Percentiles rank a stretch among this genome's conserved stretches.
Evolutionary conservation across 64 coral and sea anemone species (phyloP).

Genomic region (Pocillopora damicornis): DNA sequence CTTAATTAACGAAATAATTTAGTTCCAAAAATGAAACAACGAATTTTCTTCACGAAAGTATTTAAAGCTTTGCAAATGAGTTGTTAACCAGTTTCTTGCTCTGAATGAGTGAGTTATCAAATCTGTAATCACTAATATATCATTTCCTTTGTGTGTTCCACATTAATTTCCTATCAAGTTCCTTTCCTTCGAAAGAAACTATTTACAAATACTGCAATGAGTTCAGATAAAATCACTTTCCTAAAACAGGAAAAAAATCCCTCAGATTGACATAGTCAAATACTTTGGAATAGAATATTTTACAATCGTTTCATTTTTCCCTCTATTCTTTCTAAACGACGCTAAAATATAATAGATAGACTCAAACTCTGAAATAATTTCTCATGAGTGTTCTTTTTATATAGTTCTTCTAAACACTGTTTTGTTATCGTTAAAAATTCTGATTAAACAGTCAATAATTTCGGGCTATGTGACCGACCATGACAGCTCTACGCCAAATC

Average conservation of each 20-base stretch:
- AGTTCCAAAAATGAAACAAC: background rate
- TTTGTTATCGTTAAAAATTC: slow-evolving; percentile 6
- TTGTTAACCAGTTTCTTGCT: slow-evolving; percentile 1
- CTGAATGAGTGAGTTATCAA: slow-evolving; percentile 21
- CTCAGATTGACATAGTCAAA: slow-evolving; percentile 34
- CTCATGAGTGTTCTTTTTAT: background rate
- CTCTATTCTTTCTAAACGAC: background rate
- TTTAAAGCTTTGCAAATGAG: slow-evolving; percentile 16
- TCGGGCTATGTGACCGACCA: background rate
- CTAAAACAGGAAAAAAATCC: slow-evolving; percentile 39
- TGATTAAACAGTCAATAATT: background rate
- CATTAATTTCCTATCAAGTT: background rate
- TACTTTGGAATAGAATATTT: slow-evolving; percentile 17
- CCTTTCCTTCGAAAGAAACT: slow-evolving; percentile 9
- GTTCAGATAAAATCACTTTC: slow-evolving; percentile 17
- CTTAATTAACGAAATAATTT: background rate
- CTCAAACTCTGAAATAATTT: slow-evolving; percentile 3
- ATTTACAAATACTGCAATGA: slow-evolving; percentile 10
- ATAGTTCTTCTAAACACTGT: background rate
- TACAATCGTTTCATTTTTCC: slow-evolving; percentile 15
- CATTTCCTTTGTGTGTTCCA: slow-evolving; percentile 10
- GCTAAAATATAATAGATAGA: slow-evolving; percentile 38
- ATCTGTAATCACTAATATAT: slow-evolving; percentile 38
- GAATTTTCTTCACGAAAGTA: background rate
- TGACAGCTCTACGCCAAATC: background rate